Evolutionary conservation across 2,113 vertebrate genomes (phyloP).

Genomic region (Gopherus evgoodei): DNA sequence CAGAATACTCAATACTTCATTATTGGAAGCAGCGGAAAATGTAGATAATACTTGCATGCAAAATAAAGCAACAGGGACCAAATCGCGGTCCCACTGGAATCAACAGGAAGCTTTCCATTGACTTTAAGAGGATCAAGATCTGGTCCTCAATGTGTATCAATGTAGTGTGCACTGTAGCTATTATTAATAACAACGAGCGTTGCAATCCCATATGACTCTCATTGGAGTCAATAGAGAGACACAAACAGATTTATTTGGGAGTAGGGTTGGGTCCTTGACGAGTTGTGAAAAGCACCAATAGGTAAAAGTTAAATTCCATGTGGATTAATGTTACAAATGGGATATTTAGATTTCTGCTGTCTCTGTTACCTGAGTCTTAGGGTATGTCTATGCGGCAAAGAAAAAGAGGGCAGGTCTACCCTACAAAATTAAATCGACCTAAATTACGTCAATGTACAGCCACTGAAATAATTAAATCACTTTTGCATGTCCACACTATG

Average conservation of each 20-base stretch:
- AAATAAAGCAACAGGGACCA: background rate
- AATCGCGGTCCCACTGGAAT: background rate
- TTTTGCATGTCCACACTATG: background rate
- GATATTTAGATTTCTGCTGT: fast-evolving
- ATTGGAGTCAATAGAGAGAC: background rate
- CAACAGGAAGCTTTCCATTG: background rate
- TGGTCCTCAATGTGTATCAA: background rate
- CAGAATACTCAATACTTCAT: background rate
- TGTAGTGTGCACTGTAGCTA: background rate
- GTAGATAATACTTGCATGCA: background rate
- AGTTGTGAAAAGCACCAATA: background rate
- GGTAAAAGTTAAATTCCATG: background rate
- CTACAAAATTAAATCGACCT: background rate
- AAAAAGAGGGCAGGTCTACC: background rate
- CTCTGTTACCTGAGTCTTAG: background rate
- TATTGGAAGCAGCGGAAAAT: constrained; percentile 34
- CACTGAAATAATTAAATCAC: background rate
- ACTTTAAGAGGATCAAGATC: background rate
- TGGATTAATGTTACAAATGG: background rate
- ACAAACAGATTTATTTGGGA: background rate
- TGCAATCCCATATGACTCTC: background rate
- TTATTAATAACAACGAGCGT: background rate
- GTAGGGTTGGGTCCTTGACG: background rate
- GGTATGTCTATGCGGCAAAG: background rate
- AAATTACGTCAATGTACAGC: background rate